These are phyloP conservation scores for Alosa sapidissima DNA, from an alignment of 2,797 vertebrate species.

Conservation along the genomic window DNA sequence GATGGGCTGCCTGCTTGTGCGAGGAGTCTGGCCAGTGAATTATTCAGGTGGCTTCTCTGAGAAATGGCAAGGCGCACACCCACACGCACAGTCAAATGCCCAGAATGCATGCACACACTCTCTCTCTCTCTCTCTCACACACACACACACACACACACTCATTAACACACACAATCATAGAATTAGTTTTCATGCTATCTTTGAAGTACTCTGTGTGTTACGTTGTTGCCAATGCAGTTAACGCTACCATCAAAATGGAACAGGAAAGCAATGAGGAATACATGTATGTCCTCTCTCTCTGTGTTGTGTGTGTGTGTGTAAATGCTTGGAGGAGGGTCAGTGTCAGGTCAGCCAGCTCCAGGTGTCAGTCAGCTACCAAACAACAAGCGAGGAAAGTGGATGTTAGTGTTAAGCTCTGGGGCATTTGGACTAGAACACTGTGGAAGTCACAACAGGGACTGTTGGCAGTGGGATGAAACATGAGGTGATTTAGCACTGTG, in stretches of 20 bases:
- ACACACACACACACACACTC: background rate
- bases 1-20: constrained; percentile 55
- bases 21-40: constrained; percentile 67
- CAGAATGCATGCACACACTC: background rate
- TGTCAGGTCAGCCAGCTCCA: constrained; percentile 9
- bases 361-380: background rate
- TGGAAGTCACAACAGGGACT: background rate
- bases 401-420: background rate
- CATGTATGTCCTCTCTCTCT: background rate
- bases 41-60: constrained; percentile 67
- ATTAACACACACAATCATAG: background rate
- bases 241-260: background rate
- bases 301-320: constrained; percentile 3
- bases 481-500: background rate
- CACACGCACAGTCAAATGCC: constrained; percentile 27
- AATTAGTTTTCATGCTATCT: background rate
- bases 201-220: background rate
- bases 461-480: background rate
- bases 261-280: background rate
- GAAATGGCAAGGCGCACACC: constrained; percentile 47
- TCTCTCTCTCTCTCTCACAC: too few relatives aligned
- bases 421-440: background rate
- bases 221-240: background rate
- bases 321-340: background rate
- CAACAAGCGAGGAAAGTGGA: background rate